Evolutionary conservation across 2,888 invertebrate species (phyloP), one percentile per base, ranked within the genome.

Genomic region (Hydropsyche betteni): DNA sequence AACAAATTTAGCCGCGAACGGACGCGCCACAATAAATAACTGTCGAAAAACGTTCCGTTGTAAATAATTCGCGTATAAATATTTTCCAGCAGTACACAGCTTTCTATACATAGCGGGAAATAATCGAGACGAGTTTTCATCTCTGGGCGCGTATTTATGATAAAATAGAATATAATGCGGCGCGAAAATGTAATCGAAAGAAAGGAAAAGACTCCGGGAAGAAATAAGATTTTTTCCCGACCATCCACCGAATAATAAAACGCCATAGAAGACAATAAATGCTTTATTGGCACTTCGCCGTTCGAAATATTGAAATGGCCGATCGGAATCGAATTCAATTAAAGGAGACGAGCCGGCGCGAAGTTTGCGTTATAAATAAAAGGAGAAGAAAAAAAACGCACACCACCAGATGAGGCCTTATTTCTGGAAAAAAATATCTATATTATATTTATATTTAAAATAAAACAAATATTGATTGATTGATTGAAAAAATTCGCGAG

Each of bases 11-110:
- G 64, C 36, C 6, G 36, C 34, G 64, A 64, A 34, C 64, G 64
- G 64, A 64, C 8, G 64, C 36, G 36, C 64, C 64, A 64, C n/a
- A 64, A 64, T 64, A 64, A 64, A 64, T 64, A 64, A 64, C 64
- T 34, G 24, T 64, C 44, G 44, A 36, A 36, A 34, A 64, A n/a
- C 64, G 33, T 16, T 36, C 34, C 36, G 34, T 33, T 36, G 12
- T 16, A 61, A 61, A 61, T 61, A 61, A 61, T 61, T 61, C 64
- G 4, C 6, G 14, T 36, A 36, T 34, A 64, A 64, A 64, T 36
- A 64, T 64, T 64, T 64, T n/a, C 64, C 12, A 36, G 34, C 33
- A 36, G 24, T 64, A 64, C 64, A 33, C 64, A 10, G 8, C 44
- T 3, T 10, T 24, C 64, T 36, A 64, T 64, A 36, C 10, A 8